Evolutionary conservation across 2,888 invertebrate genomes (phyloP).

Genomic region (Lycocerus yunnanus): DNA sequence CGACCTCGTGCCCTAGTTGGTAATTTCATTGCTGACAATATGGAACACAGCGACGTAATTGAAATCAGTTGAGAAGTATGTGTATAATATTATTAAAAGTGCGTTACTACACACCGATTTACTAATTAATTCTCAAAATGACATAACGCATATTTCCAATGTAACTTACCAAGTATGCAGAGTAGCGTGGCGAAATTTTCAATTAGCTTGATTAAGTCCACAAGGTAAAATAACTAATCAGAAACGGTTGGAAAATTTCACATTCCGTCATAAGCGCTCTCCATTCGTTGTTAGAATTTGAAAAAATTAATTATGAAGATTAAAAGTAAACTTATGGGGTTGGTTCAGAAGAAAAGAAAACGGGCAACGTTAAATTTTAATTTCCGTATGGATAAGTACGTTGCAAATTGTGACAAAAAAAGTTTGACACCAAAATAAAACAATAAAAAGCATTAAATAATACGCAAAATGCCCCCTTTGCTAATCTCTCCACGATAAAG

Average conservation of each 20-base stretch:
- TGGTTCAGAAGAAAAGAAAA: background rate
- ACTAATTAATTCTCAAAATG: background rate
- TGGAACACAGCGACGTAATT: background rate
- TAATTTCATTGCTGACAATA: conserved; percentile 24
- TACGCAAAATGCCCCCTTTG: background rate
- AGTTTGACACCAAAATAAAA: background rate
- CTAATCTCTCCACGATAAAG: background rate
- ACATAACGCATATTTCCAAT: background rate
- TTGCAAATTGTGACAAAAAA: background rate
- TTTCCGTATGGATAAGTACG: background rate
- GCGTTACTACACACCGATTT: background rate
- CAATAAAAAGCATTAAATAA: background rate
- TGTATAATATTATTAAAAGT: background rate
- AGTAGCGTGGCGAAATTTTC: background rate
- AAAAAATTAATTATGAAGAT: background rate
- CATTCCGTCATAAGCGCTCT: background rate
- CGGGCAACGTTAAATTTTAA: background rate
- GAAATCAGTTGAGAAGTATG: background rate
- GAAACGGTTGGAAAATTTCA: background rate
- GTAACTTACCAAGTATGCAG: background rate
- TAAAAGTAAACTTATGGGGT: background rate
- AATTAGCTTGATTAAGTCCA: background rate
- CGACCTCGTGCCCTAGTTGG: conserved; percentile 31
- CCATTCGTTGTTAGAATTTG: background rate
- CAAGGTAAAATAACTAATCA: background rate